These are phyloP conservation scores for Pseudomyrmex dendroicus DNA, from an alignment of 1,140 invertebrate species.

Conservation along the genomic window DNA sequence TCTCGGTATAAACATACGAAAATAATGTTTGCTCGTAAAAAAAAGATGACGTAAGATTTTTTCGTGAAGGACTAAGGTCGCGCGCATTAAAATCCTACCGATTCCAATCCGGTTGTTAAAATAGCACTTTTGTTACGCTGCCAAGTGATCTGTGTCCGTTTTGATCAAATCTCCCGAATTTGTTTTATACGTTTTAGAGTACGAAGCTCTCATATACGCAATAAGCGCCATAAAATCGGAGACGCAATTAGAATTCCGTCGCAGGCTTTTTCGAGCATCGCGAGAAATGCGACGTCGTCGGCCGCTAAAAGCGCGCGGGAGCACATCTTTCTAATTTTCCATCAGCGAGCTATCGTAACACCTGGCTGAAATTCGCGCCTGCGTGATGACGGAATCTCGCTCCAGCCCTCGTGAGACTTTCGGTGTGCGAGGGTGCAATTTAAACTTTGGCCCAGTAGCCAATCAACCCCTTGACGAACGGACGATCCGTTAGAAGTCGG, in stretches of 20 bases:
- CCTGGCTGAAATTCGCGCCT: slow-evolving; percentile 78
- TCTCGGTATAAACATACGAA: neutral
- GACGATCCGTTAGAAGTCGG: slow-evolving; percentile 32
- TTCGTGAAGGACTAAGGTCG: neutral
- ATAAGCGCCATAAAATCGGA: slow-evolving; percentile 15
- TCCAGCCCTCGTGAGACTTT: slow-evolving; percentile 69
- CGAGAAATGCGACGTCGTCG: slow-evolving; percentile 19
- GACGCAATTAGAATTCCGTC: slow-evolving; percentile 31
- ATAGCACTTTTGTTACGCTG: neutral
- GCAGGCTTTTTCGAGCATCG: slow-evolving; percentile 13
- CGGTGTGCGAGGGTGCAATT: slow-evolving; percentile 74
- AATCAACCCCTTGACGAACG: slow-evolving; percentile 71
- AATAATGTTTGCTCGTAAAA: slow-evolving; percentile 27
- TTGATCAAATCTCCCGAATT: slow-evolving; percentile 18
- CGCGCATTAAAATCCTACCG: neutral
- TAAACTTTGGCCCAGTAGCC: slow-evolving; percentile 79
- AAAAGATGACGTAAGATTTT: slow-evolving; percentile 9
- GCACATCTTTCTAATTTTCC: slow-evolving; percentile 39
- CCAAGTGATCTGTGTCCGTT: neutral
- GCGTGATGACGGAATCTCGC: slow-evolving; percentile 68
- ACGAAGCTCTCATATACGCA: too few species aligned
- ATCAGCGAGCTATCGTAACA: slow-evolving; percentile 65
- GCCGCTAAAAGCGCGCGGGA: slow-evolving; percentile 18
- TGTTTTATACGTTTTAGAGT: neutral
- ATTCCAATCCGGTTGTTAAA: neutral